A percentile compares a stretch with the other conserved stretches of the same genome.
These are phyloP conservation scores for Gerris buenoi DNA, from an alignment of 1,140 invertebrate species.

Conservation along the genomic window DNA sequence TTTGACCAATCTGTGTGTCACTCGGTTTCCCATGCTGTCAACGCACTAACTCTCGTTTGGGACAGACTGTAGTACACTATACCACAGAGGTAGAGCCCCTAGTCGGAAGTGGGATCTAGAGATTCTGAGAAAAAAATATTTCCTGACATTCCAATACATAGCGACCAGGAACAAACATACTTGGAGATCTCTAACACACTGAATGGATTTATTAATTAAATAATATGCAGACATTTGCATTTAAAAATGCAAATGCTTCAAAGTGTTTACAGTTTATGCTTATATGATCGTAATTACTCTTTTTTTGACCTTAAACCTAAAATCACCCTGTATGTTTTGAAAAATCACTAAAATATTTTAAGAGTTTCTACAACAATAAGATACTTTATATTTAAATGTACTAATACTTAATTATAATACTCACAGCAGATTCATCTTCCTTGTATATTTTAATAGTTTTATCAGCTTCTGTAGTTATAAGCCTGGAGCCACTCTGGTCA, in stretches of 20 bases:
- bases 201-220: no score
- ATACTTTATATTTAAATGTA: background rate
- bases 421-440: conserved; percentile 84
- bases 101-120: no score
- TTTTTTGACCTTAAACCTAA: background rate
- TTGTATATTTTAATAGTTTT: conserved; percentile 99
- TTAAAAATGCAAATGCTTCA: background rate
- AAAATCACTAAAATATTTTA: background rate
- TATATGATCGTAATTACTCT: background rate
- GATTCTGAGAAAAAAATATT: no score
- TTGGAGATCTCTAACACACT: no score
- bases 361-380: background rate
- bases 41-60: no score
- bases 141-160: no score
- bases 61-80: no score
- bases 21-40: no score
- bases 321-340: background rate
- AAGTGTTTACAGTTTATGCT: background rate
- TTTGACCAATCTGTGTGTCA: no score
- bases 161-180: no score
- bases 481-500: conserved; percentile 80
- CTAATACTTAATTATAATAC: conserved; percentile 19
- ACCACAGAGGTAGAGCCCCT: no score
- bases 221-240: no score
- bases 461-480: conserved; percentile 95